Percentiles rank a stretch among this genome's conserved stretches.
Conservation (phyloP, 2,888 invertebrate species). For the Tenthredo livida region DNA sequence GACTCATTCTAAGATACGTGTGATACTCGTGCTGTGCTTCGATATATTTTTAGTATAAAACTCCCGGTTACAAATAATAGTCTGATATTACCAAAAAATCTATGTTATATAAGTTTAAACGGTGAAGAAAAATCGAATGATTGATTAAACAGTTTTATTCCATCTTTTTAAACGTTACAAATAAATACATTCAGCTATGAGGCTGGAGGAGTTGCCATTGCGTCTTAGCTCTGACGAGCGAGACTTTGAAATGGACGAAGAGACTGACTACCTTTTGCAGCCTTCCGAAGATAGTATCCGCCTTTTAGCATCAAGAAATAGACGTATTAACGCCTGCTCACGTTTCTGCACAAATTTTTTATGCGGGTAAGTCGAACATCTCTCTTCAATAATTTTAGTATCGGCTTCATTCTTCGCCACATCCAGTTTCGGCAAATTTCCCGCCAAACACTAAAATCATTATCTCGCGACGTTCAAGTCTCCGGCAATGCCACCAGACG, state of each 20-base stretch:
- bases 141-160: not conserved
- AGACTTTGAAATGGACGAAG: conserved; percentile 77
- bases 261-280: conserved; percentile 75
- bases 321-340: conserved; percentile 71
- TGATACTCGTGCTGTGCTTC: conserved; percentile 30
- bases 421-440: not conserved
- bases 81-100: conserved; percentile 8
- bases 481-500: conserved; percentile 14
- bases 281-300: conserved; percentile 73
- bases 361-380: conserved; percentile 72
- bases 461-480: not conserved
- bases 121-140: not conserved
- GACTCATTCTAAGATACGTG: not conserved
- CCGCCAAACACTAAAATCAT: conserved; percentile 44
- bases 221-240: conserved; percentile 75
- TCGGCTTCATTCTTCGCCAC: not conserved
- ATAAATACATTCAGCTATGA: conserved; percentile 66
- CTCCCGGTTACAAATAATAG: conserved; percentile 1
- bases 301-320: conserved; percentile 67
- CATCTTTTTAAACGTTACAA: not conserved
- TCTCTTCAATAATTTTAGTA: not conserved
- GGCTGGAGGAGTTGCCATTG: conserved; percentile 76
- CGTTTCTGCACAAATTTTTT: conserved; percentile 68
- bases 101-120: not conserved
- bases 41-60: conserved; percentile 27